These are phyloP conservation scores for Crocodylus rhombifer DNA, from an alignment of 2,797 vertebrate genomes.

Conservation along the genomic window DNA sequence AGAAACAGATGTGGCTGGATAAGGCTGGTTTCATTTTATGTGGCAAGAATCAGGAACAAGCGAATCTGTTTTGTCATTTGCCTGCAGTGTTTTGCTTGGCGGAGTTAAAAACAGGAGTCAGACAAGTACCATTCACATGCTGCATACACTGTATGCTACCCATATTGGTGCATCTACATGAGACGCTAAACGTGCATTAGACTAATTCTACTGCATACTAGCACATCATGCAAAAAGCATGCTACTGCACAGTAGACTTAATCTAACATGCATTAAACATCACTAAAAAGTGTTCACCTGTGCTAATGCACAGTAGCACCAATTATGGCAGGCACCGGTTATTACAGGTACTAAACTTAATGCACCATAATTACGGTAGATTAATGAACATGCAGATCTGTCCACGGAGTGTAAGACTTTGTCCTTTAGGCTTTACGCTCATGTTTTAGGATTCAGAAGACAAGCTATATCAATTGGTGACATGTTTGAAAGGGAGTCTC, in stretches of 20 bases:
- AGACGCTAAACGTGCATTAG: too few species aligned
- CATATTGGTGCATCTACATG: background rate
- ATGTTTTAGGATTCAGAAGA: conserved; percentile 37
- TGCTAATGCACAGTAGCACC: too few species aligned
- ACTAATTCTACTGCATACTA: too few species aligned
- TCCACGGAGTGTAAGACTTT: background rate
- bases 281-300: too few species aligned
- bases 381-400: too few species aligned
- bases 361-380: too few species aligned
- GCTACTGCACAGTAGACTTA: too few species aligned
- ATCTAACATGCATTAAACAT: too few species aligned
- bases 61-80: conserved; percentile 23
- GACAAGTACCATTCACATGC: conserved; percentile 14
- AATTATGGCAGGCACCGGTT: too few species aligned
- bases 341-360: too few species aligned
- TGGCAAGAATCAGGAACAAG: background rate
- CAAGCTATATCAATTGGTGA: conserved; percentile 31
- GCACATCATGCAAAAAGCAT: too few species aligned
- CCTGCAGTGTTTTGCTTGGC: conserved; percentile 55
- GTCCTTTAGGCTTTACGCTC: conserved; percentile 15
- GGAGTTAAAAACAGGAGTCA: conserved; percentile 19
- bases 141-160: background rate
- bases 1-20: conserved; percentile 45
- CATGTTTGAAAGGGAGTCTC: background rate
- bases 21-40: conserved; percentile 38